Conservation (phyloP, 1,140 invertebrate genomes). For the Temnothorax longispinosus region DNA sequence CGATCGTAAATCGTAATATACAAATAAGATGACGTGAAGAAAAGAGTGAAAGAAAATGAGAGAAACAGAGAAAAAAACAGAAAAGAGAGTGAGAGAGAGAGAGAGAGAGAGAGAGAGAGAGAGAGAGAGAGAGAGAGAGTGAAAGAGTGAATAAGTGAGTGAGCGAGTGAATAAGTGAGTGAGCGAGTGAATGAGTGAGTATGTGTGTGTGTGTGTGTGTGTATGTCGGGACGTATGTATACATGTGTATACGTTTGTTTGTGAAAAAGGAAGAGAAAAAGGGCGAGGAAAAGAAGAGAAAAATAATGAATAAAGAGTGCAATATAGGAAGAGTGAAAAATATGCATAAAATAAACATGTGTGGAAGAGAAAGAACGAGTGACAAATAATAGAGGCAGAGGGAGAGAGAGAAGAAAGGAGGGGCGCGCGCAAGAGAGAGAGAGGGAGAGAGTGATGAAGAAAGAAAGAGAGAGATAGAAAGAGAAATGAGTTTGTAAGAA, state of each 20-base stretch:
- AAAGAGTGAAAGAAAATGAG: slow-evolving; percentile 51
- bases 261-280: not conserved
- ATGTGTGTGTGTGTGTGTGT: not conserved
- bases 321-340: not conserved
- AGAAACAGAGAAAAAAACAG: slow-evolving; percentile 50
- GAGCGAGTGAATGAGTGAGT: too few relatives aligned
- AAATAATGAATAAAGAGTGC: not conserved
- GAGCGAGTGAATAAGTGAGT: not conserved
- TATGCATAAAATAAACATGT: slow-evolving; percentile 18
- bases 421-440: not conserved
- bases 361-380: not conserved
- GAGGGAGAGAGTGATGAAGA: not conserved
- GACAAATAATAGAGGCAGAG: slow-evolving; percentile 8
- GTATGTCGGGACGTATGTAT: not conserved
- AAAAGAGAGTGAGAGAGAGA: slow-evolving; percentile 19
- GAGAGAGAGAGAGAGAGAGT: not conserved
- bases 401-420: too few relatives aligned
- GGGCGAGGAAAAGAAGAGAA: not conserved
- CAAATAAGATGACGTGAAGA: slow-evolving; percentile 36
- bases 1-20: slow-evolving; percentile 55
- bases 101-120: not conserved
- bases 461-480: not conserved
- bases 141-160: not conserved
- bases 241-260: not conserved
- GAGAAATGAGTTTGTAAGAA: slow-evolving; percentile 55